phyloP scores from a whole-genome alignment of 1,140 invertebrate genomes.

The Neodiprion virginianus region DNA sequence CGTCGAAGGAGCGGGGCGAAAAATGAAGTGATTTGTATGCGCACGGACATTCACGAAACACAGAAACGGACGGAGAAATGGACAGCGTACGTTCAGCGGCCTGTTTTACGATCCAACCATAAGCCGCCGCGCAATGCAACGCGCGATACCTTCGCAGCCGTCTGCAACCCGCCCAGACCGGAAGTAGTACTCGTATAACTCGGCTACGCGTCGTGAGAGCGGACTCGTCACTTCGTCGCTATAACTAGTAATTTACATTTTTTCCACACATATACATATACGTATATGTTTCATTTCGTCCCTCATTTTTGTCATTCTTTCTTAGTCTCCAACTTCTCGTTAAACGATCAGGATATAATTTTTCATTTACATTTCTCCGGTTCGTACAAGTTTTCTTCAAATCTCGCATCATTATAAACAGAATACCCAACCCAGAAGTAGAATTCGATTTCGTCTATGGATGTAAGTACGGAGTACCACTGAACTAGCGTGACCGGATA shows the following conservation, averaged over 20 bases:
- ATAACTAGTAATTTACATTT: neutral
- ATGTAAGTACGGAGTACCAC: no score
- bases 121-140: neutral
- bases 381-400: no score
- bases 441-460: no score
- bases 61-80: neutral
- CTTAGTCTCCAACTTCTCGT: no score
- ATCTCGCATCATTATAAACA: no score
- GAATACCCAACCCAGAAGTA: no score
- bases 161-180: neutral
- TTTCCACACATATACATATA: no score
- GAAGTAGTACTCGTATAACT: neutral
- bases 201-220: neutral
- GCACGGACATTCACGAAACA: conserved; percentile 13
- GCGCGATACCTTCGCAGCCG: neutral
- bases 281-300: no score
- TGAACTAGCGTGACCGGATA: no score
- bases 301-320: no score
- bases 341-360: no score
- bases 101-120: neutral
- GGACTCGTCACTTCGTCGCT: neutral
- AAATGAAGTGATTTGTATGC: conserved; percentile 55
- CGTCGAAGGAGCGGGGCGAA: neutral
- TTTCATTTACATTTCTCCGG: no score
- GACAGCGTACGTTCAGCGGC: neutral